phyloP scores from a whole-genome alignment of 2,888 invertebrate genomes.

The Drosophila formosana region DNA sequence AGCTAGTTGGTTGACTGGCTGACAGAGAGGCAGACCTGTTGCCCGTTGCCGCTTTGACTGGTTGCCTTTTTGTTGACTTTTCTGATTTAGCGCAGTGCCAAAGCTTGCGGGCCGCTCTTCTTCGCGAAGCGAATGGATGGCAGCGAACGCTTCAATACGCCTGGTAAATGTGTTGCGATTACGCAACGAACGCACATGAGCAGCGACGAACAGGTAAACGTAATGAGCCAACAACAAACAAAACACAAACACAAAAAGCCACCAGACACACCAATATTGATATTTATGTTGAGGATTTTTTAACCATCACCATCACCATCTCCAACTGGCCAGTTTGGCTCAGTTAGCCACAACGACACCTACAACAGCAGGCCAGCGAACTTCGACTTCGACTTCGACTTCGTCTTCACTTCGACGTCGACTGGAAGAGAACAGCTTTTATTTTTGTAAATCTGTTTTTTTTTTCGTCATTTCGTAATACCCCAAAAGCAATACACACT shows the following conservation, averaged over 20 bases:
- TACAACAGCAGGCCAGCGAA: constrained; percentile 60
- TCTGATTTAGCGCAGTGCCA: constrained; percentile 58
- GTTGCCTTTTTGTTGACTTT: constrained; percentile 72
- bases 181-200: constrained; percentile 80
- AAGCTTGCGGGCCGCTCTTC: constrained; percentile 43
- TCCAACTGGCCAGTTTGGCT: constrained; percentile 37
- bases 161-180: constrained; percentile 75
- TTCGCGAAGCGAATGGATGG: constrained; percentile 41
- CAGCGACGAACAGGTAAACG: constrained; percentile 62
- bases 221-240: constrained; percentile 65
- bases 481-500: constrained; percentile 20
- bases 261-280: constrained; percentile 70
- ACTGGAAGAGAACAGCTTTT: constrained; percentile 63
- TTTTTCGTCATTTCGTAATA: constrained; percentile 44
- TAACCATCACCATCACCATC: neutral
- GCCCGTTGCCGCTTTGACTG: constrained; percentile 8
- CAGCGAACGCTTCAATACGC: constrained; percentile 70
- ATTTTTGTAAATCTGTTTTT: neutral
- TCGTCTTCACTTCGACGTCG: constrained; percentile 4
- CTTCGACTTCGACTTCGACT: constrained; percentile 23
- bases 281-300: constrained; percentile 69
- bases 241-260: constrained; percentile 35
- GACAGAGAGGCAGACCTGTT: constrained; percentile 21
- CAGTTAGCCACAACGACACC: constrained; percentile 55
- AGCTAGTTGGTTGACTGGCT: constrained; percentile 50